Evolutionary conservation across 1,140 invertebrate genomes (phyloP), one percentile per base, ranked within the genome.

Genomic region (Formica selysi): DNA sequence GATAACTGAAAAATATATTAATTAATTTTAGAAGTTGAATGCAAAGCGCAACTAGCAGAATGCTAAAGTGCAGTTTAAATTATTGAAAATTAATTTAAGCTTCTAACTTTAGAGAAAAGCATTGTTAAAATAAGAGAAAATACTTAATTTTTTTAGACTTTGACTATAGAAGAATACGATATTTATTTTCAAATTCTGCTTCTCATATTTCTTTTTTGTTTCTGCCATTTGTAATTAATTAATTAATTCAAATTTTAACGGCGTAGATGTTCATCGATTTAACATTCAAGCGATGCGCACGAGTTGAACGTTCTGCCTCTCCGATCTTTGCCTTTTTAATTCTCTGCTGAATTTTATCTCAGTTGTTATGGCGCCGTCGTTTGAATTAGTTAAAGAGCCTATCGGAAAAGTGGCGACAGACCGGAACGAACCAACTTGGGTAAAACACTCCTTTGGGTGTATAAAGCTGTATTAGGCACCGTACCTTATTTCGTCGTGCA

Each of bases 311-410:
- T 67, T 87, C 51, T 22, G 44, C 22, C 19, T 48, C 70, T 76
- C 32, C 19, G 70, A 22, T 48, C 29, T 32, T 59, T 87, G 76
- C 70, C 57, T 89, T 88, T 90, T 88, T 90, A 90, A 91, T 89
- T 83, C 87, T 44, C 59, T 8, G 68, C 11, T 67, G 81, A 91
- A 89, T 91, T 91, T 92, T 86, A 86, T 84, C 65, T 74, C 32
- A 29, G 38, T 44, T 59, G 22, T 57, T 19, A n/a, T 62, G 48
- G 38, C 61, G 57, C 54, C 29, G 59, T 54, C 67, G 86, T 87
- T 84, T 92, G 89, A 92, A 91, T 93, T 92, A 91, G 87, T 92
- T 92, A 88, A 93, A 92, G 84, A 90, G 87, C 81, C 86, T 91
- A 93, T 92, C 87, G 87, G 83, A 92, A 92, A 92, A 92, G 87